Evolutionary conservation across 2,113 vertebrate genomes (phyloP).

Genomic region (Montifringilla adamsi): DNA sequence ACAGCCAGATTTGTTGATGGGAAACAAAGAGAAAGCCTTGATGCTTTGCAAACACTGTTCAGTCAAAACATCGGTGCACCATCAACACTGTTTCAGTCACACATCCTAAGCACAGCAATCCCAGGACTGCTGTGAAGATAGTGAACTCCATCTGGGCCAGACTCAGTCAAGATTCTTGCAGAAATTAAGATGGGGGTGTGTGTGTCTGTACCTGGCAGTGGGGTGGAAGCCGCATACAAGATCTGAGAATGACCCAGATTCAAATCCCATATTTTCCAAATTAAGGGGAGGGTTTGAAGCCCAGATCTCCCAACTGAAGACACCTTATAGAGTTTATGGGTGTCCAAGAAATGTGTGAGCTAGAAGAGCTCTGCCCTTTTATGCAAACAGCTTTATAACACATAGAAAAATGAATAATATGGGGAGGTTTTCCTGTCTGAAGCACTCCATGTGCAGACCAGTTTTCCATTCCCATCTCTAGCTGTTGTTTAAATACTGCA

Average conservation of each 20-base stretch:
- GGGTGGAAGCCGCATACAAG: background rate
- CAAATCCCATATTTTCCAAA: background rate
- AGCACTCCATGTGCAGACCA: background rate
- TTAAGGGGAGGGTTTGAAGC: background rate
- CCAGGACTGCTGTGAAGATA: background rate
- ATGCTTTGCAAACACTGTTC: background rate
- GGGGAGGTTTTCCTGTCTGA: background rate
- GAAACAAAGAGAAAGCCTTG: background rate
- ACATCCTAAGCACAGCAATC: background rate
- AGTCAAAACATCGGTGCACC: background rate
- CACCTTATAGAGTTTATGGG: background rate
- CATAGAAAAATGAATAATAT: background rate
- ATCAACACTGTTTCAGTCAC: background rate
- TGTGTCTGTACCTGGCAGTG: background rate
- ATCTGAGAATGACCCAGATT: background rate
- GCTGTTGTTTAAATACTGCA: background rate
- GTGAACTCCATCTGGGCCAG: background rate
- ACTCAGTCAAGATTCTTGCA: background rate
- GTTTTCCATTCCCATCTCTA: background rate
- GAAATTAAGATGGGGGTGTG: rapidly evolving
- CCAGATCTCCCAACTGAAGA: background rate
- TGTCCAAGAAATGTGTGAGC: background rate
- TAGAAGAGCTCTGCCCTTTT: background rate
- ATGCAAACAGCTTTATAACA: background rate
- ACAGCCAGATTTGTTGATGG: background rate